A percentile compares a stretch with the other conserved stretches of the same genome.
Evolutionary conservation across 2,113 vertebrate genomes (phyloP).

Genomic region (Australoheros scitulus): DNA sequence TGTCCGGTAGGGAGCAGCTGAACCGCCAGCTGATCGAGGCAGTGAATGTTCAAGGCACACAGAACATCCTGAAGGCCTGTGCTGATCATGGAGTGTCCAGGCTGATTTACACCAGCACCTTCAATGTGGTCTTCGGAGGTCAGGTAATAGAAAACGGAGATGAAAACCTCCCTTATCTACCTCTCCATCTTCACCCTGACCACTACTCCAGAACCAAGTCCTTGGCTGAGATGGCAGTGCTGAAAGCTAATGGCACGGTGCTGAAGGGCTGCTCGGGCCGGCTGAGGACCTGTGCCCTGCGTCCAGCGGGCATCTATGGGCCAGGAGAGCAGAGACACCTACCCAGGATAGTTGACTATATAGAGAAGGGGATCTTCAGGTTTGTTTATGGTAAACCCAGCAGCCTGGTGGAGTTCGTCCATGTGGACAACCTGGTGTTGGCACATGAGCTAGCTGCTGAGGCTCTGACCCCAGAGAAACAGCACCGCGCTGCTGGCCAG

Average conservation of each 20-base stretch:
- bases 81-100: constrained; percentile 75
- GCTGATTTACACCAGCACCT: constrained; percentile 94
- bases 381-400: constrained; percentile 88
- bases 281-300: constrained; percentile 87
- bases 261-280: constrained; percentile 68
- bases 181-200: constrained; percentile 90
- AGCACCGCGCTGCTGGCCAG: constrained; percentile 86
- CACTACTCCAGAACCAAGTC: constrained; percentile 96
- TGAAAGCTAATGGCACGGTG: constrained; percentile 81
- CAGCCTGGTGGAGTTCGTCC: constrained; percentile 93
- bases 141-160: constrained; percentile 91
- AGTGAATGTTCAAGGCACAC: constrained; percentile 89
- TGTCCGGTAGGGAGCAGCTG: constrained; percentile 95
- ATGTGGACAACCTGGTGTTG: constrained; percentile 90
- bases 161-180: constrained; percentile 91
- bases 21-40: constrained; percentile 84
- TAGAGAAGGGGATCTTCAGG: constrained; percentile 88
- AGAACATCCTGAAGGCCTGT: constrained; percentile 87
- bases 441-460: constrained; percentile 87
- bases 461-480: constrained; percentile 79
- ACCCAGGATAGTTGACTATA: constrained; percentile 90
- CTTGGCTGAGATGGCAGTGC: constrained; percentile 89
- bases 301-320: constrained; percentile 93
- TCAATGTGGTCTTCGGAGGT: constrained; percentile 93
- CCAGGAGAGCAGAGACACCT: constrained; percentile 93